Percentiles rank a stretch among this genome's conserved stretches.
These are phyloP conservation scores for Akabosia matsudoensis DNA, from an alignment of 1,140 invertebrate genomes.

Conservation along the genomic window DNA sequence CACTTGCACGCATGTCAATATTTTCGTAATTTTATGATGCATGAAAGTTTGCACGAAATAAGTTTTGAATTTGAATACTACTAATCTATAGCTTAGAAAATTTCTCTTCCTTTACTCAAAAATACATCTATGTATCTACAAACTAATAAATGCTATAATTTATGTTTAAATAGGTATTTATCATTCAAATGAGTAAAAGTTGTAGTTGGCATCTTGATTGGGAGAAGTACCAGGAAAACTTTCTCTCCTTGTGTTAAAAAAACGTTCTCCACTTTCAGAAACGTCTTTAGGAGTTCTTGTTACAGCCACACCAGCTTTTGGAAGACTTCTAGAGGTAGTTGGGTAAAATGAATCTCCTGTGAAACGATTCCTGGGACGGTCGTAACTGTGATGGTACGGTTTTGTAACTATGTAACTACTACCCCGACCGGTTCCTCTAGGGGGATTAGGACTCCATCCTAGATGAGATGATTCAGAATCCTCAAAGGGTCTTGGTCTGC, in stretches of 20 bases:
- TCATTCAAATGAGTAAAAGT: slow-evolving; percentile 1
- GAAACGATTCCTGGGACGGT: not conserved
- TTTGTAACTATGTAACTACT: not conserved
- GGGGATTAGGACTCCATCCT: not conserved
- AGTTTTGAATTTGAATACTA: too few relatives aligned
- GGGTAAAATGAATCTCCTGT: not conserved
- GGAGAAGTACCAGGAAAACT: not conserved
- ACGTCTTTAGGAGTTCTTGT: not conserved
- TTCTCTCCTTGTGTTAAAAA: not conserved
- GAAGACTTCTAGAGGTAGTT: not conserved
- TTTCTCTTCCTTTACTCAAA: too few relatives aligned
- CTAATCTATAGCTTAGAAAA: too few relatives aligned
- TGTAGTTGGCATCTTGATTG: not conserved
- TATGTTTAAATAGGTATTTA: too few relatives aligned
- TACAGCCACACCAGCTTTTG: not conserved
- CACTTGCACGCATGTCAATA: too few relatives aligned
- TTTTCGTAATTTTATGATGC: too few relatives aligned
- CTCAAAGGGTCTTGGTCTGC: not conserved
- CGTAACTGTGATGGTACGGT: not conserved
- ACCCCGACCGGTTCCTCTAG: not conserved
- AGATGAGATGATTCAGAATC: not conserved
- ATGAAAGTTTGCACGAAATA: too few relatives aligned
- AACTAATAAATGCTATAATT: too few relatives aligned
- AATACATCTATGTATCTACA: too few relatives aligned
- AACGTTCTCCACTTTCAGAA: not conserved